Conservation (phyloP, 2,113 vertebrate genomes). For the Kryptolebias marmoratus region DNA sequence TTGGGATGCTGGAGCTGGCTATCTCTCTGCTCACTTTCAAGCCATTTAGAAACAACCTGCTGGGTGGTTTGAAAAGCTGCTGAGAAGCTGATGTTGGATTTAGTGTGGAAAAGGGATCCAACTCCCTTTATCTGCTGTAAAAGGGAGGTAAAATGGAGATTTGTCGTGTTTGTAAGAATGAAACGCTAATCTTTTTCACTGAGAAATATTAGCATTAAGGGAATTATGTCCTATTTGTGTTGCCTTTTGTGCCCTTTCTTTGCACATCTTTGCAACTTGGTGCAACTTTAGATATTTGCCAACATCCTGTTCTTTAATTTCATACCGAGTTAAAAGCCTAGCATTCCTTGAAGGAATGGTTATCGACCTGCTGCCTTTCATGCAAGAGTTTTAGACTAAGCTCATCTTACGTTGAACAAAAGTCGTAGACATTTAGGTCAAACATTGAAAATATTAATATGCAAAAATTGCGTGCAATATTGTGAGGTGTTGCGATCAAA, state of each 20-base stretch:
- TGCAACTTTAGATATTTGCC: conserved; percentile 28
- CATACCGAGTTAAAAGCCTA: neutral
- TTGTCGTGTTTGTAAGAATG: conserved; percentile 72
- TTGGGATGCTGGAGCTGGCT: conserved; percentile 61
- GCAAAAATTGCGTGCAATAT: too few relatives aligned
- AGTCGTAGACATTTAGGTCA: too few relatives aligned
- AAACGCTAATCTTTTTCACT: conserved; percentile 67
- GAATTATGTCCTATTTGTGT: conserved; percentile 55
- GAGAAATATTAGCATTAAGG: conserved; percentile 58
- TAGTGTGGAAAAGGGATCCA: conserved; percentile 70
- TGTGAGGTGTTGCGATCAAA: too few relatives aligned
- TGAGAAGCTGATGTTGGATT: conserved; percentile 72
- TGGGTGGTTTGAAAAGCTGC: conserved; percentile 74
- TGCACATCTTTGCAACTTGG: conserved; percentile 33
- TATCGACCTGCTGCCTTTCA: too few relatives aligned
- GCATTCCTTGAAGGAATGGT: too few relatives aligned
- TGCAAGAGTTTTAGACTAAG: too few relatives aligned
- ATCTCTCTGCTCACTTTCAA: conserved; percentile 69
- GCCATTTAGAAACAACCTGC: conserved; percentile 75
- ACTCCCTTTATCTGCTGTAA: conserved; percentile 73
- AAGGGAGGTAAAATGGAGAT: conserved; percentile 76
- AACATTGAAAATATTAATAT: too few relatives aligned
- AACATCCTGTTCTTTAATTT: conserved; percentile 9
- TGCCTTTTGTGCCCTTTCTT: conserved; percentile 43
- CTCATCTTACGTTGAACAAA: too few relatives aligned